Evolutionary conservation across 2,888 invertebrate genomes (phyloP).

Genomic region (Scelioninae gen. 1): DNA sequence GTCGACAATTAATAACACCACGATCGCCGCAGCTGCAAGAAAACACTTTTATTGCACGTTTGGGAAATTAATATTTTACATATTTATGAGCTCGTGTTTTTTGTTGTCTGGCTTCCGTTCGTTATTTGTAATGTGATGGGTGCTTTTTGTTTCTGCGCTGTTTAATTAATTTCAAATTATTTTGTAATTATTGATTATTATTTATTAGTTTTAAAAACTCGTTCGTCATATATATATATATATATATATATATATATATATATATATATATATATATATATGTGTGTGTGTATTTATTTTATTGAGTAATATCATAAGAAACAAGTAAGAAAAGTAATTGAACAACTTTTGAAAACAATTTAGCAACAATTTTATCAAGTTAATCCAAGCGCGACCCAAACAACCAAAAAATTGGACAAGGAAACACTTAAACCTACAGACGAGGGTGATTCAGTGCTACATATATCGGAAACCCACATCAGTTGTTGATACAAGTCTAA

Average conservation of each 20-base stretch:
- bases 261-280: too few relatives aligned
- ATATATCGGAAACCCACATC: conserved; percentile 32
- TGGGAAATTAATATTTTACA: conserved; percentile 1
- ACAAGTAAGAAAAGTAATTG: too few relatives aligned
- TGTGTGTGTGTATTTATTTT: too few relatives aligned
- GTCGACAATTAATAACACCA: conserved; percentile 19
- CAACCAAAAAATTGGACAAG: conserved; percentile 21
- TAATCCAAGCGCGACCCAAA: conserved; percentile 21
- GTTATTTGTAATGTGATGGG: too few relatives aligned
- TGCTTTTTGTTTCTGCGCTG: too few relatives aligned
- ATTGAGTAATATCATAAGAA: too few relatives aligned
- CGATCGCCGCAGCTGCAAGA: not conserved
- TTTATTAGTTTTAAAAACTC: too few relatives aligned
- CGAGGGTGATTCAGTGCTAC: not conserved
- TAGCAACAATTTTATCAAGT: conserved; percentile 9
- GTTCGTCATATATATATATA: too few relatives aligned
- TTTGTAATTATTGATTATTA: too few relatives aligned
- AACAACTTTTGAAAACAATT: not conserved
- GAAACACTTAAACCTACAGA: conserved; percentile 32
- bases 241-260: too few relatives aligned
- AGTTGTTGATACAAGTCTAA: conserved; percentile 48
- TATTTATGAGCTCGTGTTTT: not conserved
- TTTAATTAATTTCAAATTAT: too few relatives aligned
- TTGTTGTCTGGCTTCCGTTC: too few relatives aligned
- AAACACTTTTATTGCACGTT: not conserved